These are phyloP conservation scores for Andrena flavipes DNA, from an alignment of 2,888 invertebrate species.

Conservation along the genomic window DNA sequence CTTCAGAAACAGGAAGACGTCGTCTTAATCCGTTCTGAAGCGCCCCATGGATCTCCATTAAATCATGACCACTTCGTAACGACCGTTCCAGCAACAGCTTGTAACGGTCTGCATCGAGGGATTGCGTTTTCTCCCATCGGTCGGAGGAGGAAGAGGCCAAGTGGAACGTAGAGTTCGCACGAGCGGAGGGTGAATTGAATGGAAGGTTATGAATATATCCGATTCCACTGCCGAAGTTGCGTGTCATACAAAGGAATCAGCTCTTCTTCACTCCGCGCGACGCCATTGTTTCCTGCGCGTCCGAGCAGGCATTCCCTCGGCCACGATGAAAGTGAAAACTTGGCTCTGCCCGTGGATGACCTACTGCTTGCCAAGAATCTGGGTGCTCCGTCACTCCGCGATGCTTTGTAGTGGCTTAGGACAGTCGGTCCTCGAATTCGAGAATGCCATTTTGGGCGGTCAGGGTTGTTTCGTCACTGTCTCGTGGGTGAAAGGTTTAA, in stretches of 20 bases:
- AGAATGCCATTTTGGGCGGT: neutral
- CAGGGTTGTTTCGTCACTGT: too few species aligned
- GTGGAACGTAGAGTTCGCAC: constrained; percentile 77
- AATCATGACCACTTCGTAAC: constrained; percentile 9
- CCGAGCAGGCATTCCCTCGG: constrained; percentile 71
- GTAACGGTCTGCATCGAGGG: constrained; percentile 11
- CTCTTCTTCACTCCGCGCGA: constrained; percentile 37
- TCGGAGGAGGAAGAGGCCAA: constrained; percentile 64
- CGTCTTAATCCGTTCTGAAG: too few species aligned
- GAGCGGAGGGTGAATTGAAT: constrained; percentile 73
- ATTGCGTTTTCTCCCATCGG: constrained; percentile 23
- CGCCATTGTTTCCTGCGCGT: constrained; percentile 68
- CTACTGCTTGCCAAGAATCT: constrained; percentile 83
- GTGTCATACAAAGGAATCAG: constrained; percentile 67
- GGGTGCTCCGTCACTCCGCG: constrained; percentile 74
- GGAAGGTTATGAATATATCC: constrained; percentile 75
- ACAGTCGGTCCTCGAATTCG: constrained; percentile 35
- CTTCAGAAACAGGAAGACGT: too few species aligned
- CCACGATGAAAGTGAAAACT: constrained; percentile 83
- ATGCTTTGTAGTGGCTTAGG: constrained; percentile 31
- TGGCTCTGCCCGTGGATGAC: constrained; percentile 80
- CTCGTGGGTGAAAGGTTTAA: too few species aligned
- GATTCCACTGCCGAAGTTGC: constrained; percentile 71
- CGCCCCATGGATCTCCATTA: neutral
- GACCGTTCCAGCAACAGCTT: constrained; percentile 10